Conservation (phyloP, 2,888 invertebrate genomes). For the Heliconius ismenius region DNA sequence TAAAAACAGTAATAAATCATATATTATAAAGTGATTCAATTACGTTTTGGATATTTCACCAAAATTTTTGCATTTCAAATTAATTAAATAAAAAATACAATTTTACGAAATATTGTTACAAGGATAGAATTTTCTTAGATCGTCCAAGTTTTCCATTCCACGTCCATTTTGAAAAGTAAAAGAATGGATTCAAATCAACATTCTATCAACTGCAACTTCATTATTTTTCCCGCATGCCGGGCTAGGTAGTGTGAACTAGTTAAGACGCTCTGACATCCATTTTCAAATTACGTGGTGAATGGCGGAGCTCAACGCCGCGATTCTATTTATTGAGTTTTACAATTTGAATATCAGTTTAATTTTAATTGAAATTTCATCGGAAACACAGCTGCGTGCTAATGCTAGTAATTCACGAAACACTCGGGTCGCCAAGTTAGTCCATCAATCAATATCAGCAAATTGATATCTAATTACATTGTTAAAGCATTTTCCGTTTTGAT, state of each 20-base stretch:
- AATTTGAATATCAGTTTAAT: background rate
- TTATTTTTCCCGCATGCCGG: background rate
- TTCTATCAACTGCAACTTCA: too few species aligned
- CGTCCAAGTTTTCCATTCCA: too few species aligned
- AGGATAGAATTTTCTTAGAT: too few species aligned
- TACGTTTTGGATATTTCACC: background rate
- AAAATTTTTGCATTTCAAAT: background rate
- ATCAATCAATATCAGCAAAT: slow-evolving; percentile 44
- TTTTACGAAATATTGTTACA: background rate
- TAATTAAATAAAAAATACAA: background rate
- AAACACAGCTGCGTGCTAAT: slow-evolving; percentile 9
- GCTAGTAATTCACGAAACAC: slow-evolving; percentile 23
- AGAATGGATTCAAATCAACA: too few species aligned
- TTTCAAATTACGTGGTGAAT: too few species aligned
- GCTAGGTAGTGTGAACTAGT: background rate
- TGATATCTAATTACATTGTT: slow-evolving; percentile 39
- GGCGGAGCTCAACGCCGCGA: background rate
- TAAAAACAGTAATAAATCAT: too few species aligned
- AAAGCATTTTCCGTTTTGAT: slow-evolving; percentile 29
- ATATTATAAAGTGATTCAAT: background rate
- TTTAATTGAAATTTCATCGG: background rate
- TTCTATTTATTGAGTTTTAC: too few species aligned
- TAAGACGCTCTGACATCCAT: background rate
- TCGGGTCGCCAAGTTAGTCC: slow-evolving; percentile 38
- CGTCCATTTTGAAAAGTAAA: too few species aligned